phyloP scores from a whole-genome alignment of 2,113 vertebrate species.

The Ageneiosus marmoratus region DNA sequence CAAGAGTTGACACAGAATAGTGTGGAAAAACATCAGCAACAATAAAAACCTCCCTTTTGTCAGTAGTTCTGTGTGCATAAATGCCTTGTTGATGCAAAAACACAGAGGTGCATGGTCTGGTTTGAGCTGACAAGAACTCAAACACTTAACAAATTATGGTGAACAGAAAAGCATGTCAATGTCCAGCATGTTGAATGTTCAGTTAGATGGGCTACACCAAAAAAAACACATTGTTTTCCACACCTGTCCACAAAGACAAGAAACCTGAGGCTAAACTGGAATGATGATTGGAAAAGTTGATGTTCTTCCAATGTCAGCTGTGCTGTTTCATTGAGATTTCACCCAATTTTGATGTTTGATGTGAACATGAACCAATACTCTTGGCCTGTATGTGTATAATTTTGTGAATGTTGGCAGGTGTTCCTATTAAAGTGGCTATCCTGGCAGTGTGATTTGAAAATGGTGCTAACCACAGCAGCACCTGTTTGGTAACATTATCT shows the following conservation, averaged over 20 bases:
- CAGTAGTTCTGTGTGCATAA: background rate
- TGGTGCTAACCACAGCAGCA: background rate
- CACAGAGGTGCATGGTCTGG: too few relatives aligned
- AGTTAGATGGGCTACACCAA: background rate
- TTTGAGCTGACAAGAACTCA: background rate
- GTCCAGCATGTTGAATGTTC: background rate
- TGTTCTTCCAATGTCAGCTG: background rate
- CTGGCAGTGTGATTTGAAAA: constrained; percentile 17
- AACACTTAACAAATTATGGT: background rate
- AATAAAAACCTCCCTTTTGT: background rate
- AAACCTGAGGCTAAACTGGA: background rate
- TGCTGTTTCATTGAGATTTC: background rate
- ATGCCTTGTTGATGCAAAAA: background rate
- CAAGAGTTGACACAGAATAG: background rate
- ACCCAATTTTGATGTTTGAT: too few relatives aligned
- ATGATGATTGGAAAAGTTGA: background rate
- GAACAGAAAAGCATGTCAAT: background rate
- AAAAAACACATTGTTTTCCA: background rate
- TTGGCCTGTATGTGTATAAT: background rate
- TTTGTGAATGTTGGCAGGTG: background rate
- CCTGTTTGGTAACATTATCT: constrained; percentile 24
- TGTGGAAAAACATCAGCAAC: background rate
- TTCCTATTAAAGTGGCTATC: background rate
- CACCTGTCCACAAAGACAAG: background rate
- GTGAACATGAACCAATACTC: background rate